Conservation (phyloP, 2,888 invertebrate species). For the Schizaphis graminum region DNA sequence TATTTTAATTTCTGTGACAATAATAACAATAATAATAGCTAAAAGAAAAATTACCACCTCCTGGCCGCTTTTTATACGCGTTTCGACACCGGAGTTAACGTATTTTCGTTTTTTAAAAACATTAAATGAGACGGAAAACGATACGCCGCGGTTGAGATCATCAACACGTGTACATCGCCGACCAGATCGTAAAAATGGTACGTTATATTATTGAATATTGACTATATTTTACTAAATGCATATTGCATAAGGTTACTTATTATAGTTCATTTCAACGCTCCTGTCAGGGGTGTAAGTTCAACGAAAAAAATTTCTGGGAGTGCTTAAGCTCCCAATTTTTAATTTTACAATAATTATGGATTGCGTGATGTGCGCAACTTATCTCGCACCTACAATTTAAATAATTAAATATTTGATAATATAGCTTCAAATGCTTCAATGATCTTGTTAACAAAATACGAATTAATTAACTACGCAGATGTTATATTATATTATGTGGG, state of each 20-base stretch:
- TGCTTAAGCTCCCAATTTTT: neutral
- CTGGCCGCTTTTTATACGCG: neutral
- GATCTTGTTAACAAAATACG: neutral
- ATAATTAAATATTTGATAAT: neutral
- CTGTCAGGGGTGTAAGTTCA: neutral
- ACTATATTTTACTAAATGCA: neutral
- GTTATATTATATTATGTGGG: neutral
- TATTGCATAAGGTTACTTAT: neutral
- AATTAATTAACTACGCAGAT: neutral
- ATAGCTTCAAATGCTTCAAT: no score
- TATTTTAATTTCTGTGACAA: neutral
- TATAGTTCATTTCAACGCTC: neutral
- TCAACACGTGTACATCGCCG: neutral
- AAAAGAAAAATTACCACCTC: neutral
- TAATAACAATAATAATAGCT: neutral
- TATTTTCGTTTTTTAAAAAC: neutral
- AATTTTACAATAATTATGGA: neutral
- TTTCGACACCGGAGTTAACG: neutral
- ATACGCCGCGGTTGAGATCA: neutral
- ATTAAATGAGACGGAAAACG: neutral
- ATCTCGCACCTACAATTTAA: neutral
- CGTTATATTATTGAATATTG: neutral
- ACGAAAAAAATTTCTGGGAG: neutral
- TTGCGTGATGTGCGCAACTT: neutral
- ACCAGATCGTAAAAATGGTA: conserved; percentile 44